A percentile compares a stretch with the other conserved stretches of the same genome.
phyloP scores from a whole-genome alignment of 1,140 invertebrate species.

The Megathymus violae region DNA sequence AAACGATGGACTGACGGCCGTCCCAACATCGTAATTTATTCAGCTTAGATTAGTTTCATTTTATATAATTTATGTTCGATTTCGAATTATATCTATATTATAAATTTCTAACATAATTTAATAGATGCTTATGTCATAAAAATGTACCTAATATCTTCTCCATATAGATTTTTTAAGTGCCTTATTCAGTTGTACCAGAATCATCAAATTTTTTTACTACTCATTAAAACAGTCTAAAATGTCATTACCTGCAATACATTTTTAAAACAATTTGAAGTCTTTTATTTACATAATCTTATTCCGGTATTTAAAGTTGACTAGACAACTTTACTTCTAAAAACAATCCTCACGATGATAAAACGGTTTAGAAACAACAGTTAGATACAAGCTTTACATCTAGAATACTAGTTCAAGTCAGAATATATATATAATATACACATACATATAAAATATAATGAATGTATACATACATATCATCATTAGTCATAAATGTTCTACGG shows the following conservation, averaged over 20 bases:
- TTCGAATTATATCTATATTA: conserved; percentile 73
- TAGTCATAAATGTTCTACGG: no score
- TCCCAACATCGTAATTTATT: conserved; percentile 83
- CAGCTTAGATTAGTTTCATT: conserved; percentile 77
- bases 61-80: conserved; percentile 77
- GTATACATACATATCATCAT: no score
- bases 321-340: no score
- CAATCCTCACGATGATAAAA: no score
- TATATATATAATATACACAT: no score
- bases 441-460: no score
- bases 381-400: no score
- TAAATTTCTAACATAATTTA: conserved; percentile 70
- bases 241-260: conserved; percentile 76
- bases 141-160: conserved; percentile 60
- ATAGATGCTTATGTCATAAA: conserved; percentile 66
- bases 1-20: conserved; percentile 78
- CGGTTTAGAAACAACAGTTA: no score
- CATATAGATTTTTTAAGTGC: conserved; percentile 66
- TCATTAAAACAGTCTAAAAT: conserved; percentile 69
- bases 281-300: no score
- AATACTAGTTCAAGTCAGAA: no score
- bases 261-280: conserved; percentile 51
- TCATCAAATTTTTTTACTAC: conserved; percentile 47
- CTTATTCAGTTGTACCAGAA: conserved; percentile 63
- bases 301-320: no score